Base-by-base conservation (phyloP, 2,113 vertebrate genomes). In the Eulemur macaco region DNA sequence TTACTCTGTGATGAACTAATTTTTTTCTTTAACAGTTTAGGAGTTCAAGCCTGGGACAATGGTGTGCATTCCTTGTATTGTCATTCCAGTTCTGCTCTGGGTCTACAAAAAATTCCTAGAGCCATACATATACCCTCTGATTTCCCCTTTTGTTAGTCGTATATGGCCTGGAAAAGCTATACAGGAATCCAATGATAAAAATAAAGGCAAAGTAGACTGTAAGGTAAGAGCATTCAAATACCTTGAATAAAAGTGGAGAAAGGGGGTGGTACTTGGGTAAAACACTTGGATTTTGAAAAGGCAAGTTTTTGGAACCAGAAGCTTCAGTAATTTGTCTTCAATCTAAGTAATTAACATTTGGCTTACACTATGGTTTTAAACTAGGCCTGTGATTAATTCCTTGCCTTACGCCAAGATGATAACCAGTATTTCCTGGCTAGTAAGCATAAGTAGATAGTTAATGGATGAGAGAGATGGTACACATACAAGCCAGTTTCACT, bases 11-110 rank as follows among this genome's bases (percentile, higher is more conserved):
- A 29, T 83, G 21, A 85, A 60, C 56, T 92, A 1, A 63, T 71
- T 73, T 64, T 91, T 84, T 39, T 66, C 56, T 52, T 31, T 9
- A 34, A 1, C 84, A 89, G 71, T 64, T 56, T 68, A 34, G n/a
- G 45, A 52, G 0, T 58, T 84, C 63, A 13, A 64, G 56, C 86
- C 91, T n/a, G 85, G 58, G 85, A 96, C 95, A 83, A 99, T 99
- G 99, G 99, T 99, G 97, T 99, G 99, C 98, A 99, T 99, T 96
- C 99, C 99, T 8, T 99, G 99, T 82, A 99, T 99, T 12, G 99
- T 99, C 97, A 99, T 99, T 97, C 99, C 99, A 0, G 97, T 99
- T 63, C 99, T 99, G 58, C 98, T 99, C 64, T 99, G 99, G 99
- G 98, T 99, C 95, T 99, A 99, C 97, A 99, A 99, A 98, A 99